Percentiles rank a stretch among this genome's conserved stretches.
phyloP scores from a whole-genome alignment of 2,797 vertebrate species.

The Cossypha heuglini region DNA sequence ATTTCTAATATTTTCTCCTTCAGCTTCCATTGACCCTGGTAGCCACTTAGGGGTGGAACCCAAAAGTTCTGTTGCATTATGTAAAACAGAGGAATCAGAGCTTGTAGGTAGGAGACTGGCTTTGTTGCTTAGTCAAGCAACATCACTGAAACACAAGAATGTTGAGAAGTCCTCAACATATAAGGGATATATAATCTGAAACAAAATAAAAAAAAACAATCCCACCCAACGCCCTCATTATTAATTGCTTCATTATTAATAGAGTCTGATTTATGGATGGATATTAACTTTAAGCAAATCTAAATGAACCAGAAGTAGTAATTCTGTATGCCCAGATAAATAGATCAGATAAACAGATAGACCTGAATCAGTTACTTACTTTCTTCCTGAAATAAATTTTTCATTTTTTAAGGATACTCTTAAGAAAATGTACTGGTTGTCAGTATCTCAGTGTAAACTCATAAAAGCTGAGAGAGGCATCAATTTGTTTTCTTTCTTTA shows the following conservation, averaged over 20 bases:
- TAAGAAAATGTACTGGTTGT: background rate
- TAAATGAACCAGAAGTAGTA: background rate
- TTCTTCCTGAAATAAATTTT: background rate
- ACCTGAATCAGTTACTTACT: background rate
- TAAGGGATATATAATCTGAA: background rate
- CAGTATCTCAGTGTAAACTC: background rate
- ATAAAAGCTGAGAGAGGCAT: background rate
- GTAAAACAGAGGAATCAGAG: background rate
- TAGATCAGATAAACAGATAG: background rate
- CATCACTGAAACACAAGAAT: slow-evolving; percentile 13
- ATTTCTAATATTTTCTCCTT: background rate
- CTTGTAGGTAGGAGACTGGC: background rate
- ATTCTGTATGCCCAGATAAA: background rate
- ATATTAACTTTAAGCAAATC: background rate
- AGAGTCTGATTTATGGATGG: background rate
- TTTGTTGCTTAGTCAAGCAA: background rate
- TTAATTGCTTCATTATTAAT: slow-evolving; percentile 39
- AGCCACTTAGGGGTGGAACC: background rate
- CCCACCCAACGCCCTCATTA: background rate
- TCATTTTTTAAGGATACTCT: background rate
- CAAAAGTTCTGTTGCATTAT: background rate
- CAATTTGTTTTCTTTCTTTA: background rate
- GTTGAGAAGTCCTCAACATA: slow-evolving; percentile 13
- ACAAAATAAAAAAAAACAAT: background rate
- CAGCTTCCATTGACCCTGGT: background rate